Percentiles rank a stretch among this genome's conserved stretches.
Conservation (phyloP, 2,888 invertebrate genomes). For the Rhogogaster chlorosoma region DNA sequence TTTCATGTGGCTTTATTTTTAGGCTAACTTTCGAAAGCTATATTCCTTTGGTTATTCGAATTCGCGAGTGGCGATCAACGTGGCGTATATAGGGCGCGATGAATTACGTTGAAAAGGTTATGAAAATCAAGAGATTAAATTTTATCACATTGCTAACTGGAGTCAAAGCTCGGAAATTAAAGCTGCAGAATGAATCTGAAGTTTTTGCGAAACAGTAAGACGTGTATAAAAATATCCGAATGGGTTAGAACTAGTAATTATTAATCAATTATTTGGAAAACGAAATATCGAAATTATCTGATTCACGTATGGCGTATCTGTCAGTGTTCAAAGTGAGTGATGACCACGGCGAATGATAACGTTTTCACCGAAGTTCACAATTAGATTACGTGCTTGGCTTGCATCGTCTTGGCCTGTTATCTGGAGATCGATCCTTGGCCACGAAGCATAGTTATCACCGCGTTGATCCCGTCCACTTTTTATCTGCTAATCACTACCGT, state of each 20-base stretch:
- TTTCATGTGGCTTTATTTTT: not conserved
- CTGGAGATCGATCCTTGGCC: constrained; percentile 30
- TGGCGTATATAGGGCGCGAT: not conserved
- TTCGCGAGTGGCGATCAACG: not conserved
- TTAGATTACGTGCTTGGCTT: constrained; percentile 19
- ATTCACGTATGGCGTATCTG: not conserved
- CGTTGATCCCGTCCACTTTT: not conserved
- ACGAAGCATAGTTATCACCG: not conserved
- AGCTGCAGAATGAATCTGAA: not conserved
- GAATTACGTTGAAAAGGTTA: not conserved
- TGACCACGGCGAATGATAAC: not conserved
- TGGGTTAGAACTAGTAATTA: not conserved
- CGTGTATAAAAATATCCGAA: not conserved
- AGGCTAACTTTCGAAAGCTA: not conserved
- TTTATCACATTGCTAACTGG: not conserved
- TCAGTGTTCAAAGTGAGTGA: not conserved
- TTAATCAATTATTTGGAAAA: not conserved
- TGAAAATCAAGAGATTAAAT: not conserved
- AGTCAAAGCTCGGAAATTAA: not conserved
- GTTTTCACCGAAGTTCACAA: not conserved
- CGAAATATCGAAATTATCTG: not conserved
- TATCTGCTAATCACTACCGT: constrained; percentile 10
- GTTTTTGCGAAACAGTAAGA: constrained; percentile 5
- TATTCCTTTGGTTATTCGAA: not conserved
- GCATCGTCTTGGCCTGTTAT: not conserved